Conservation (phyloP, 2,113 vertebrate species). For the Channa maculata region DNA sequence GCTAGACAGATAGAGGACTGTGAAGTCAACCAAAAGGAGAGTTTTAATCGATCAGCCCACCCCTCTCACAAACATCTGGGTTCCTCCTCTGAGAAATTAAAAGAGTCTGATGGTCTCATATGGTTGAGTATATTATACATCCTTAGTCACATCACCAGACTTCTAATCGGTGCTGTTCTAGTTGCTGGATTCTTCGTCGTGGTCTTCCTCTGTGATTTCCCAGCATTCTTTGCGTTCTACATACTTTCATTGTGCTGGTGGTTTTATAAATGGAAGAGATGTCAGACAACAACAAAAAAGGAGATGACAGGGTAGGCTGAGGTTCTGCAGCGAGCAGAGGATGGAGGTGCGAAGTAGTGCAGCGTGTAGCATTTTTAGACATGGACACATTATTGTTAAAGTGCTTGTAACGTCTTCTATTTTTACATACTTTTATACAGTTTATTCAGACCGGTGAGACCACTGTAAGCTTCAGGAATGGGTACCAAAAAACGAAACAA, state of each 20-base stretch:
- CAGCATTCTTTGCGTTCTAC: conserved; percentile 88
- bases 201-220: conserved; percentile 88
- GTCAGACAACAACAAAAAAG: conserved; percentile 77
- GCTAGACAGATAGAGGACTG: conserved; percentile 33
- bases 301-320: conserved; percentile 44
- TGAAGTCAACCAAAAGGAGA: conserved; percentile 3
- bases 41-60: conserved; percentile 19
- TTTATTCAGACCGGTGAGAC: neutral
- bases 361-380: conserved; percentile 6
- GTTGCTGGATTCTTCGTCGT: conserved; percentile 87
- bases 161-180: conserved; percentile 83
- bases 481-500: neutral
- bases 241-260: conserved; percentile 90
- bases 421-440: neutral
- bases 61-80: conserved; percentile 14
- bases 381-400: neutral
- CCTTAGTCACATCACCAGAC: conserved; percentile 81
- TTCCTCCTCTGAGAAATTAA: conserved; percentile 38
- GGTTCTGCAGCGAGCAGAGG: neutral
- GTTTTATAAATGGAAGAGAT: conserved; percentile 81
- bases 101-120: conserved; percentile 57
- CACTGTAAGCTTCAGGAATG: neutral
- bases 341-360: neutral
- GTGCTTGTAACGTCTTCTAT: neutral
- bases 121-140: conserved; percentile 71